These are phyloP conservation scores for Epizoanthus rinbou DNA, from an alignment of 92 coral and sea anemone species.

Conservation along the genomic window DNA sequence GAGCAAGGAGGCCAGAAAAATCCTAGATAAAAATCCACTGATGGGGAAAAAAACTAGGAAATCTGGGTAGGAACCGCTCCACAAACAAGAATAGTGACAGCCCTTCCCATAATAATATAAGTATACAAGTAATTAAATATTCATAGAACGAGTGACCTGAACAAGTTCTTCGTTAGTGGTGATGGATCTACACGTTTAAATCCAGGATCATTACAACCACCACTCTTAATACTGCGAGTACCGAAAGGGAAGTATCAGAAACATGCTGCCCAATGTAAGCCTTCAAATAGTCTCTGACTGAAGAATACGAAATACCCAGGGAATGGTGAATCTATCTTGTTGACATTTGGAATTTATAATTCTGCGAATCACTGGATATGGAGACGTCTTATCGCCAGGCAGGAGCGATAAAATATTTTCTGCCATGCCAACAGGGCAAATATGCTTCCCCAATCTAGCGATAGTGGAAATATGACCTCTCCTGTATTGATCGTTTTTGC, in stretches of 20 bases:
- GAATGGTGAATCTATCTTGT: conserved; percentile 29
- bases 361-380: conserved; percentile 23
- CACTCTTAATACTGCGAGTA: conserved; percentile 43
- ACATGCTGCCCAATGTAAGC: neutral
- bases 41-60: neutral
- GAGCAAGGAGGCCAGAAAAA: conserved; percentile 32
- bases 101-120: neutral
- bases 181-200: conserved; percentile 22
- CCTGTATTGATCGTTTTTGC: conserved; percentile 22
- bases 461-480: conserved; percentile 29
- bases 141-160: neutral
- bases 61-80: neutral
- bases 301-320: conserved; percentile 19
- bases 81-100: neutral
- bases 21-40: neutral
- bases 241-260: conserved; percentile 17
- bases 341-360: neutral
- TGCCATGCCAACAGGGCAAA: conserved; percentile 4
- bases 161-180: conserved; percentile 29
- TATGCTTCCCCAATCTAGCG: conserved; percentile 23
- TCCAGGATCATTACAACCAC: conserved; percentile 9
- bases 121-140: no score
- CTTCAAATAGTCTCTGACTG: conserved; percentile 6
- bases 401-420: conserved; percentile 40
- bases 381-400: conserved; percentile 23